Percentiles rank a stretch among this genome's conserved stretches.
Conservation (phyloP, 2,113 vertebrate genomes). For the Sinocyclocheilus rhinocerous region DNA sequence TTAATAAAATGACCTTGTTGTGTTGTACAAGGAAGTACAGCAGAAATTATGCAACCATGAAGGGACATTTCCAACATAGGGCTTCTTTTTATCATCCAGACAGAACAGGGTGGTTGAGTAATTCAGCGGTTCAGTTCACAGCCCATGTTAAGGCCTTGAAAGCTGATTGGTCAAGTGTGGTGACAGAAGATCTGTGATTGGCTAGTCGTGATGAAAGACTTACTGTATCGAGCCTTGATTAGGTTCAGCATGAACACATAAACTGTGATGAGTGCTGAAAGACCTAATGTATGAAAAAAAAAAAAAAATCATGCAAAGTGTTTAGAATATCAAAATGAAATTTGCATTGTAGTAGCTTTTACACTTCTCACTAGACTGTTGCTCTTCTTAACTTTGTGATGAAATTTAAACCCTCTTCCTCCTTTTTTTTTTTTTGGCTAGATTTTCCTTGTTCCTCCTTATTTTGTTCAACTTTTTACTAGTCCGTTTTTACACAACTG, state of each 20-base stretch:
- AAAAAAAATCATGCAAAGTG: no score
- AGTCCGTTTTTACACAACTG: not conserved
- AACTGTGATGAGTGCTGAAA: no score
- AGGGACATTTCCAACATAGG: conserved; percentile 41
- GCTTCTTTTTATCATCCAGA: conserved; percentile 55
- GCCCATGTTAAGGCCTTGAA: conserved; percentile 50
- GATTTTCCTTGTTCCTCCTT: not conserved
- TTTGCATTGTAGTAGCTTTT: not conserved
- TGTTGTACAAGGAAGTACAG: conserved; percentile 7
- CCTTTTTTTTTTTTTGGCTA: not conserved
- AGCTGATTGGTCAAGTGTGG: conserved; percentile 35
- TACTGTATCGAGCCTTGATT: not conserved
- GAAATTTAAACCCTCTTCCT: conserved; percentile 2
- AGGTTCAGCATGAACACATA: not conserved
- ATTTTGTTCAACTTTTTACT: not conserved
- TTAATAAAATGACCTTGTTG: not conserved
- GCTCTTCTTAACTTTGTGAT: not conserved
- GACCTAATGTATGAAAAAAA: no score
- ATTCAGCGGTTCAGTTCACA: conserved; percentile 38
- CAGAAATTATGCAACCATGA: conserved; percentile 28
- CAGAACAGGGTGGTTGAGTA: conserved; percentile 63
- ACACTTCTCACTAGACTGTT: not conserved
- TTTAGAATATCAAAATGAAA: not conserved
- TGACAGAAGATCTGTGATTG: not conserved
- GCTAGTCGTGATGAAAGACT: not conserved